Evolutionary conservation across 1,140 invertebrate genomes (phyloP).

Genomic region (Lordiphosa stackelbergi): DNA sequence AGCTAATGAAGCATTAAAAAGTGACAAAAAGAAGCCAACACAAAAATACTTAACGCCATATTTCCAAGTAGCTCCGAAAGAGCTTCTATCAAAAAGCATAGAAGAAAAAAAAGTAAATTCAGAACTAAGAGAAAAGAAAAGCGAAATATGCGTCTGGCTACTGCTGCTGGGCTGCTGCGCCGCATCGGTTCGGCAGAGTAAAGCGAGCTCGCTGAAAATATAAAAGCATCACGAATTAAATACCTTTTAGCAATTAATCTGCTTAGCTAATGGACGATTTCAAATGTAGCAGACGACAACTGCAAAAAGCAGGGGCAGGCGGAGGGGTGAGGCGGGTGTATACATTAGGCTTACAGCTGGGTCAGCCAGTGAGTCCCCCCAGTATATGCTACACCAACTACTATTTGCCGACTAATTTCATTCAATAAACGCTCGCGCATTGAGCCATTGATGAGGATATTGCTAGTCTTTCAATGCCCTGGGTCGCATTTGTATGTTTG

Average conservation of each 20-base stretch:
- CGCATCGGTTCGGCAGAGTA: slow-evolving; percentile 4
- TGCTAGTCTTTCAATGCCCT: slow-evolving; percentile 9
- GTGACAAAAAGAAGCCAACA: slow-evolving; percentile 39
- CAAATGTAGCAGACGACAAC: slow-evolving; percentile 52
- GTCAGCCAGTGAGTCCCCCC: slow-evolving; percentile 31
- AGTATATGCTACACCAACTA: slow-evolving; percentile 41
- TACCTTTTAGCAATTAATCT: slow-evolving; percentile 75
- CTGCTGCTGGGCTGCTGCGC: not conserved
- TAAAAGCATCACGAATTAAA: slow-evolving; percentile 74
- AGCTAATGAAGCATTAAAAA: slow-evolving; percentile 74
- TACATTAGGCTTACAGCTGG: slow-evolving; percentile 64
- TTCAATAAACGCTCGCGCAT: slow-evolving; percentile 55
- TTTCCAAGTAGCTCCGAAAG: slow-evolving; percentile 44
- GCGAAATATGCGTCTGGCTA: slow-evolving; percentile 42
- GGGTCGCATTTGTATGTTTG: slow-evolving; percentile 53
- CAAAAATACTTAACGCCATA: slow-evolving; percentile 62
- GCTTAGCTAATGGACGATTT: slow-evolving; percentile 74
- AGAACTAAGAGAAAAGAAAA: slow-evolving; percentile 48
- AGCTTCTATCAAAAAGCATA: slow-evolving; percentile 59
- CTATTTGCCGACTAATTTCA: slow-evolving; percentile 61
- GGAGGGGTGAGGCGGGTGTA: slow-evolving; percentile 6
- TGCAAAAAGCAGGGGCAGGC: slow-evolving; percentile 6
- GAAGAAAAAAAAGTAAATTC: slow-evolving; percentile 28
- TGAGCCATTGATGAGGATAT: slow-evolving; percentile 34
- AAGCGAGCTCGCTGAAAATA: slow-evolving; percentile 50